Evolutionary conservation across 2,797 vertebrate species (phyloP).

Genomic region (Pseudochromis fuscus): DNA sequence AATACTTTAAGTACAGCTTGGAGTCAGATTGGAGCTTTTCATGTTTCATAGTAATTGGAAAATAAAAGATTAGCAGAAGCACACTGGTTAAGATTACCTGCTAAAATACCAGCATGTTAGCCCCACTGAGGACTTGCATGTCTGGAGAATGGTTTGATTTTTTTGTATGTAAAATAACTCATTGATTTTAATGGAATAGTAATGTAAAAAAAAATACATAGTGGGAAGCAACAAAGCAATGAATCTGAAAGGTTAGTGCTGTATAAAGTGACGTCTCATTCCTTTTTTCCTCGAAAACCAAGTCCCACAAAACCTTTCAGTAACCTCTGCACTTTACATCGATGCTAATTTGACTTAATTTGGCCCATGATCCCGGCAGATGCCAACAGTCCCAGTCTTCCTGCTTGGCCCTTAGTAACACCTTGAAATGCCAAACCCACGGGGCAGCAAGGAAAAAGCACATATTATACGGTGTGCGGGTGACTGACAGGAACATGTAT

Average conservation of each 20-base stretch:
- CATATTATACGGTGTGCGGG: constrained; percentile 29
- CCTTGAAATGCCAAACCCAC: constrained; percentile 67
- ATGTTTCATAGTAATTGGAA: too few relatives aligned
- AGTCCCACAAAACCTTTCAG: constrained; percentile 45
- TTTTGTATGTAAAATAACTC: too few relatives aligned
- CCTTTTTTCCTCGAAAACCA: constrained; percentile 21
- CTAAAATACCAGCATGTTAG: too few relatives aligned
- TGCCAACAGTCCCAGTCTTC: constrained; percentile 39
- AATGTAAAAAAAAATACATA: too few relatives aligned
- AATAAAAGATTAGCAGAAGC: too few relatives aligned
- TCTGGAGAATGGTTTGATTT: too few relatives aligned
- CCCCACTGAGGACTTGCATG: too few relatives aligned
- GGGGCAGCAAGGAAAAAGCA: constrained; percentile 38
- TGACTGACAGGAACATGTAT: constrained; percentile 74
- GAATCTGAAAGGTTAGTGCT: neutral
- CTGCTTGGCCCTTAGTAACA: constrained; percentile 55
- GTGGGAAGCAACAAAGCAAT: neutral
- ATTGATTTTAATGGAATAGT: too few relatives aligned
- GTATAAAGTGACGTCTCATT: neutral
- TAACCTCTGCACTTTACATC: constrained; percentile 53
- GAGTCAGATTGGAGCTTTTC: too few relatives aligned
- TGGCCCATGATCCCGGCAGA: constrained; percentile 33
- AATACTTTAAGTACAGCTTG: too few relatives aligned
- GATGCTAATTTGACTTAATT: constrained; percentile 49
- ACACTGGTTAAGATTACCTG: too few relatives aligned